A percentile compares a stretch with the other conserved stretches of the same genome.
phyloP scores from a whole-genome alignment of 1,140 invertebrate species.

The Nasonia longicornis region DNA sequence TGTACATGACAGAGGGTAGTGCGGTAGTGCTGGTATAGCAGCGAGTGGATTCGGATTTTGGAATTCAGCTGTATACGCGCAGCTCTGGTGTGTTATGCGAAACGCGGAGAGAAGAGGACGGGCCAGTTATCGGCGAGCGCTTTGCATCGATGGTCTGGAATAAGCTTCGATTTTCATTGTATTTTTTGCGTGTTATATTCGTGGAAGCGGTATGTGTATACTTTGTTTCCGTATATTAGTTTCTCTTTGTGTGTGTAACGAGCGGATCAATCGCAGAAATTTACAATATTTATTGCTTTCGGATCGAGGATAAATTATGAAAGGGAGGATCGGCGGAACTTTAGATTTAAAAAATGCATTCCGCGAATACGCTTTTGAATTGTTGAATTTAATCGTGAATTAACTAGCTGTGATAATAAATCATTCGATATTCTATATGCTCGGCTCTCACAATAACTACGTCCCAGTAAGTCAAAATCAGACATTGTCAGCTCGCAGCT shows the following conservation, averaged over 20 bases:
- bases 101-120: not conserved
- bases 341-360: too few relatives aligned
- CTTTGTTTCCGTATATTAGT: not conserved
- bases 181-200: not conserved
- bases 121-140: not conserved
- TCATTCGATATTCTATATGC: too few relatives aligned
- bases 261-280: not conserved
- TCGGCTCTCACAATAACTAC: too few relatives aligned
- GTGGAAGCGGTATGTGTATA: too few relatives aligned
- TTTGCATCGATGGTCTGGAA: not conserved
- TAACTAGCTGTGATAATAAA: too few relatives aligned
- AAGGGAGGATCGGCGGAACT: too few relatives aligned
- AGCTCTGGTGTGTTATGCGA: not conserved
- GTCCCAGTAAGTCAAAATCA: not conserved
- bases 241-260: not conserved
- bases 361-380: too few relatives aligned
- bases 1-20: not conserved
- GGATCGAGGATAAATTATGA: not conserved
- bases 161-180: not conserved
- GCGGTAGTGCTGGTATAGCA: not conserved
- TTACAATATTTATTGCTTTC: not conserved
- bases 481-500: not conserved
- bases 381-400: too few relatives aligned
- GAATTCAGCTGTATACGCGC: not conserved
- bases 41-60: not conserved